Evolutionary conservation across 2,888 invertebrate species (phyloP), one percentile per base, ranked within the genome.

Genomic region (Brachyopa scutellaris): DNA sequence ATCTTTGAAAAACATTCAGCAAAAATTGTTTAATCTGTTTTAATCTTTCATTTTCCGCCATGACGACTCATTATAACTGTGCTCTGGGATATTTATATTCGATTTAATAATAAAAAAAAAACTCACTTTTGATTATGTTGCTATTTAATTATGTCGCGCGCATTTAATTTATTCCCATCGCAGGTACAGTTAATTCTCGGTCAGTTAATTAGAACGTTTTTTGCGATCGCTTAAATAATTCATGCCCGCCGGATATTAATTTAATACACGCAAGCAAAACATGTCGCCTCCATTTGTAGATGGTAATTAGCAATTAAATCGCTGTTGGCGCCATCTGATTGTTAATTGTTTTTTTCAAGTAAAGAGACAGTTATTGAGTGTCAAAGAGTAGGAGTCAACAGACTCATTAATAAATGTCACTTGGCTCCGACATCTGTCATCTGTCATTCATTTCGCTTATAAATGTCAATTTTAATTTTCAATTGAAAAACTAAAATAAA

Each of bases 301-400:
- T 53, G 61, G 42, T 57, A 61, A 72, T 61, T 62, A 62, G 26
- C 61, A 72, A 72, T 72, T 31, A 61, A 61, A 72, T 53, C 36
- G 23, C 8, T 26, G 15, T 6, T 2, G 4, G 3, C 26, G 11
- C 2, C 26, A 38, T 19, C 8, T 11, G 11, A 45, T 42, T 61
- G 42, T 45, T 45, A 42, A 29, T 42, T 47, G 47, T 36, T 31
- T 42, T 13, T 57, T 2, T 9, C 1, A 5, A 2, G 2, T 7
- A 21, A n/a, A 31, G 19, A 17, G 13, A 21, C 4, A 13, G 15
- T n/a, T n/a, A n/a, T n/a, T n/a, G n/a, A n/a, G n/a, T n/a, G n/a
- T n/a, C 36, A 8, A 23, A 17, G 15, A 38, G 38, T 38, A 26
- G 21, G 23, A 13, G n/a, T 13, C 45, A 6, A 2, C 1, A n/a